Evolutionary conservation across 2,113 vertebrate species (phyloP).

Genomic region (Bos indicus): DNA sequence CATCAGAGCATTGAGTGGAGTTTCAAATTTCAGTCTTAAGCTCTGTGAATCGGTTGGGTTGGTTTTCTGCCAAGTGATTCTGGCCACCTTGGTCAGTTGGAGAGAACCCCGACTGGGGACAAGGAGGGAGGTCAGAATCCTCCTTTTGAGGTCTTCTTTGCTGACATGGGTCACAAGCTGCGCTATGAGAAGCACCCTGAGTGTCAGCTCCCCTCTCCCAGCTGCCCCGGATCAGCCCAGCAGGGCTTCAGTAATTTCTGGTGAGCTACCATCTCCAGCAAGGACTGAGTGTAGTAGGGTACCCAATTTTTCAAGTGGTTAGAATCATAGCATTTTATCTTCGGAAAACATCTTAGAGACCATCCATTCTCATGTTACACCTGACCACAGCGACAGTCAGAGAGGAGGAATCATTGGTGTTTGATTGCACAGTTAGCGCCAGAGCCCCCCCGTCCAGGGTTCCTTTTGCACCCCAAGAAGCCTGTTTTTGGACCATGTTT

Average conservation of each 20-base stretch:
- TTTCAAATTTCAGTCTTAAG: background rate
- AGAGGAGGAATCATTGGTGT: background rate
- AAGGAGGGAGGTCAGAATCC: background rate
- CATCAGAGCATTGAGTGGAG: background rate
- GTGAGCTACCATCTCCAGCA: background rate
- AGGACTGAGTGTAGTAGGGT: background rate
- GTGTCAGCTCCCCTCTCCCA: background rate
- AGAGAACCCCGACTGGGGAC: background rate
- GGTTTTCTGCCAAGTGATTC: background rate
- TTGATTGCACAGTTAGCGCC: background rate
- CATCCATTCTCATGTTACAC: background rate
- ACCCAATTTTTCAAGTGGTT: background rate
- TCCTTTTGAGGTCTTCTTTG: background rate
- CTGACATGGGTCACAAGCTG: background rate
- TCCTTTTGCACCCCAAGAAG: background rate
- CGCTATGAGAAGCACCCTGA: background rate
- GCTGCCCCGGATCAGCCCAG: too few species aligned
- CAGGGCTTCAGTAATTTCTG: background rate
- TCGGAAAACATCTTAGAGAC: background rate
- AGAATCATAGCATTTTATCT: background rate
- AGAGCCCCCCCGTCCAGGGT: background rate
- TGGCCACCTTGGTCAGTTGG: background rate
- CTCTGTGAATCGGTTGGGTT: background rate
- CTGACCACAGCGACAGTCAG: background rate
- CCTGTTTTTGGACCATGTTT: background rate